Percentiles rank a stretch among this genome's conserved stretches.
These are phyloP conservation scores for Cheilosia scutellata DNA, from an alignment of 2,888 invertebrate genomes.

Conservation along the genomic window DNA sequence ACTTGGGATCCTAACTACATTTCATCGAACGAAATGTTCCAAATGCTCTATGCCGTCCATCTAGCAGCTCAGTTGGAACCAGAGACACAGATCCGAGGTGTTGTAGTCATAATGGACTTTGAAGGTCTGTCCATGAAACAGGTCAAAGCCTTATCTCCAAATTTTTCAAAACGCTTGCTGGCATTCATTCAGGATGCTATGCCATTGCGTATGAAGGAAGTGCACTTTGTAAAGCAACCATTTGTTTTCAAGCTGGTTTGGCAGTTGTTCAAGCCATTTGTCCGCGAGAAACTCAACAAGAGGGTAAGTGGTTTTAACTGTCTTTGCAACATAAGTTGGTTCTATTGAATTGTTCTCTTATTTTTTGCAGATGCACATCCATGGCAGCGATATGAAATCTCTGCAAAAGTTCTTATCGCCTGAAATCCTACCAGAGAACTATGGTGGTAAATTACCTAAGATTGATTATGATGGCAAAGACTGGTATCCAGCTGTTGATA, in stretches of 20 bases:
- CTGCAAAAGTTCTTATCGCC: conserved; percentile 90
- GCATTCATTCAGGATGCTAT: conserved; percentile 94
- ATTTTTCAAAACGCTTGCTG: conserved; percentile 90
- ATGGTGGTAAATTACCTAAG: conserved; percentile 89
- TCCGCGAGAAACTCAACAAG: conserved; percentile 90
- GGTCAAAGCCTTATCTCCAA: conserved; percentile 88
- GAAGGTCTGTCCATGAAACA: conserved; percentile 91
- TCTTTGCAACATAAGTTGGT: too few relatives aligned
- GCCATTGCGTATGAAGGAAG: conserved; percentile 93
- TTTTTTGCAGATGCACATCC: conserved; percentile 89
- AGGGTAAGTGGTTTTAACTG: conserved; percentile 86
- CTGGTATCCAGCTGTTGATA: conserved; percentile 90
- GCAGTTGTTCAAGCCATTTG: conserved; percentile 93
- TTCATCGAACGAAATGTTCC: conserved; percentile 90
- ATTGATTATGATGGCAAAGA: conserved; percentile 91
- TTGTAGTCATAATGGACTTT: conserved; percentile 93
- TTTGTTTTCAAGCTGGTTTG: conserved; percentile 93
- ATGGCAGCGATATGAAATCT: conserved; percentile 91
- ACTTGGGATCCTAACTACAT: conserved; percentile 91
- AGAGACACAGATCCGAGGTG: conserved; percentile 92
- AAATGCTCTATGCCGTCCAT: conserved; percentile 91
- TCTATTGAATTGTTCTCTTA: not conserved
- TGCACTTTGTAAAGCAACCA: conserved; percentile 94
- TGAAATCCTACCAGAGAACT: conserved; percentile 89
- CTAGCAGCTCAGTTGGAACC: conserved; percentile 91